A percentile compares a stretch with the other conserved stretches of the same genome.
Conservation (phyloP, 2,888 invertebrate genomes). For the Melangyna quadrimaculata region DNA sequence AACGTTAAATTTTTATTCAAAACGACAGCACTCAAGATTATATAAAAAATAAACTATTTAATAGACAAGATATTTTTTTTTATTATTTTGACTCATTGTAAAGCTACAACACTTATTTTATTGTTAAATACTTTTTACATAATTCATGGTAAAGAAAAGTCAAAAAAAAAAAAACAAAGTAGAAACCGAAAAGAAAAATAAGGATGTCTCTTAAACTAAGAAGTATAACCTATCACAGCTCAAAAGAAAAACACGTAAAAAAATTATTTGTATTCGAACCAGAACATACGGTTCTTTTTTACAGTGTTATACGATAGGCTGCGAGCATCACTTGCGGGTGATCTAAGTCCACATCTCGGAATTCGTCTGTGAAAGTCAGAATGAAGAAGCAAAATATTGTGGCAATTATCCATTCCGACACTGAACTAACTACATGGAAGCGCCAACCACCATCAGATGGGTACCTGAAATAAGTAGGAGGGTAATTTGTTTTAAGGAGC, state of each 20-base stretch:
- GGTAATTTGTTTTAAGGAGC: background rate
- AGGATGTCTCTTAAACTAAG: slow-evolving; percentile 1
- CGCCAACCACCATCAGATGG: slow-evolving; percentile 85
- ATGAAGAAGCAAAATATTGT: slow-evolving; percentile 84
- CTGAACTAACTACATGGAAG: slow-evolving; percentile 84
- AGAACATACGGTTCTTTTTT: slow-evolving; percentile 30
- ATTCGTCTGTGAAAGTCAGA: slow-evolving; percentile 85
- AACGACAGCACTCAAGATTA: background rate
- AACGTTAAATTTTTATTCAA: slow-evolving; percentile 74
- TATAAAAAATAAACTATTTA: slow-evolving; percentile 12
- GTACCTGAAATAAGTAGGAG: slow-evolving; percentile 75
- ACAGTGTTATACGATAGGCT: slow-evolving; percentile 76
- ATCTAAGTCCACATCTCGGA: slow-evolving; percentile 83
- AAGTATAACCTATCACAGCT: slow-evolving; percentile 60
- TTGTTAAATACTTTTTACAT: slow-evolving; percentile 46
- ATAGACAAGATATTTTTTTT: slow-evolving; percentile 1
- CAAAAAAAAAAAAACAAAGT: slow-evolving; percentile 3
- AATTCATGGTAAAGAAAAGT: slow-evolving; percentile 6
- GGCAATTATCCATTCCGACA: slow-evolving; percentile 86
- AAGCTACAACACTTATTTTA: slow-evolving; percentile 29
- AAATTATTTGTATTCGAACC: background rate
- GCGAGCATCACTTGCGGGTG: slow-evolving; percentile 81
- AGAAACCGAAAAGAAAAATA: slow-evolving; percentile 14
- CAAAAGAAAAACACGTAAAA: slow-evolving; percentile 41
- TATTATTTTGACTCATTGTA: slow-evolving; percentile 34